Evolutionary conservation across 1,140 invertebrate genomes (phyloP).

Genomic region (Microplitis demolitor): DNA sequence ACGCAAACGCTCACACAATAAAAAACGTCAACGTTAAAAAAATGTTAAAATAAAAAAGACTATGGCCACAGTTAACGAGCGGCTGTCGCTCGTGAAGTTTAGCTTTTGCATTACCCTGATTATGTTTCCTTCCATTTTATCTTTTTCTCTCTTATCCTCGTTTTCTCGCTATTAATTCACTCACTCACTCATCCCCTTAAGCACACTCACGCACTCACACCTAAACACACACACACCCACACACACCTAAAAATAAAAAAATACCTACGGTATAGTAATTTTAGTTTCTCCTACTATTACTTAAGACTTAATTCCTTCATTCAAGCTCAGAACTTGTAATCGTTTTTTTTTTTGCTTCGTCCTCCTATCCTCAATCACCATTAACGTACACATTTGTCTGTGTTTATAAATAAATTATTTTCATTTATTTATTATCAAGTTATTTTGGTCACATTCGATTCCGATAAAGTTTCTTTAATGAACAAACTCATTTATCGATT

Average conservation of each 20-base stretch:
- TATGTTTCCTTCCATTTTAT: constrained; percentile 11
- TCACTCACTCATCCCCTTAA: neutral
- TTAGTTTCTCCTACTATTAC: too few relatives aligned
- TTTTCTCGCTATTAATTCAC: neutral
- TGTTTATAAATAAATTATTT: too few relatives aligned
- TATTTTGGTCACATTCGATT: too few relatives aligned
- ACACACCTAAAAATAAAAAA: neutral
- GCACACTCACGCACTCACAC: neutral
- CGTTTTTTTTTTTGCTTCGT: too few relatives aligned
- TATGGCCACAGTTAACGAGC: constrained; percentile 16
- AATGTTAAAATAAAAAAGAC: neutral
- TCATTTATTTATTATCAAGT: too few relatives aligned
- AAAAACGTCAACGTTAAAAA: neutral
- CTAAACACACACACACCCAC: neutral
- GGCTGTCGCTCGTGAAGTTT: constrained; percentile 17
- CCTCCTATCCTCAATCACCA: too few relatives aligned
- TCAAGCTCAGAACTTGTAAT: too few relatives aligned
- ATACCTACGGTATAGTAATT: neutral
- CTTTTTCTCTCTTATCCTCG: neutral
- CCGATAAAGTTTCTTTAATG: too few relatives aligned
- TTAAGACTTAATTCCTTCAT: too few relatives aligned
- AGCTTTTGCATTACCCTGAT: constrained; percentile 27
- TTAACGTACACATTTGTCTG: too few relatives aligned
- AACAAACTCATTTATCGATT: too few relatives aligned
- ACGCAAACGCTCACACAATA: neutral